Conservation (phyloP, 2,888 invertebrate species). For the Dasypogon diadema region DNA sequence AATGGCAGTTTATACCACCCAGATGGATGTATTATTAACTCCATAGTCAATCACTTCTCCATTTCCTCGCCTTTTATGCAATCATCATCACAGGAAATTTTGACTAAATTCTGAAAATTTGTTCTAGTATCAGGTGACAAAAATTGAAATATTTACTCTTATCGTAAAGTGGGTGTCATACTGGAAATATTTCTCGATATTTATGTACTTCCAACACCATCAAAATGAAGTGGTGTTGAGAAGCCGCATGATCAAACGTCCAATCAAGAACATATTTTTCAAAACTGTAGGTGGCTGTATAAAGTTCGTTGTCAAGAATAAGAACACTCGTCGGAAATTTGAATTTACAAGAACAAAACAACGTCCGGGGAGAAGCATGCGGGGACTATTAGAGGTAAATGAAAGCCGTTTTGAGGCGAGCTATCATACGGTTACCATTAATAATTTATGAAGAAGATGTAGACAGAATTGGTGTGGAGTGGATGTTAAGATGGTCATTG, state of each 20-base stretch:
- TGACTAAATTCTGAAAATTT: too few relatives aligned
- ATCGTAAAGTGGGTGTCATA: too few relatives aligned
- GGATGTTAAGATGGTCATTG: neutral
- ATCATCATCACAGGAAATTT: too few relatives aligned
- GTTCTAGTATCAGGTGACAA: too few relatives aligned
- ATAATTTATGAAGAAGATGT: conserved; percentile 36
- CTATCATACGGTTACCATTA: conserved; percentile 25
- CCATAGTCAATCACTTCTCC: too few relatives aligned
- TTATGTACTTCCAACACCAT: too few relatives aligned
- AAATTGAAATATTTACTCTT: too few relatives aligned
- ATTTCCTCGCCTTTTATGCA: too few relatives aligned
- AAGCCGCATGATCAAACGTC: conserved; percentile 17
- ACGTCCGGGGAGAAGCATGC: conserved; percentile 1
- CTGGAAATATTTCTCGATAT: too few relatives aligned
- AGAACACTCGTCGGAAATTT: neutral
- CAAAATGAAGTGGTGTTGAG: too few relatives aligned
- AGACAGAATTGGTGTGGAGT: neutral
- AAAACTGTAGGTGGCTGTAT: conserved; percentile 17
- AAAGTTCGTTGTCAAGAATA: conserved; percentile 15
- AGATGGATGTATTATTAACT: too few relatives aligned
- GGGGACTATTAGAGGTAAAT: conserved; percentile 33
- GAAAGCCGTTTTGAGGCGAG: conserved; percentile 19
- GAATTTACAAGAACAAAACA: neutral
- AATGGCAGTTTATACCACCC: too few relatives aligned
- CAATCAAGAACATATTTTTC: conserved; percentile 25